These are phyloP conservation scores for Pecten maximus DNA, from an alignment of 2,888 invertebrate genomes.

Conservation along the genomic window DNA sequence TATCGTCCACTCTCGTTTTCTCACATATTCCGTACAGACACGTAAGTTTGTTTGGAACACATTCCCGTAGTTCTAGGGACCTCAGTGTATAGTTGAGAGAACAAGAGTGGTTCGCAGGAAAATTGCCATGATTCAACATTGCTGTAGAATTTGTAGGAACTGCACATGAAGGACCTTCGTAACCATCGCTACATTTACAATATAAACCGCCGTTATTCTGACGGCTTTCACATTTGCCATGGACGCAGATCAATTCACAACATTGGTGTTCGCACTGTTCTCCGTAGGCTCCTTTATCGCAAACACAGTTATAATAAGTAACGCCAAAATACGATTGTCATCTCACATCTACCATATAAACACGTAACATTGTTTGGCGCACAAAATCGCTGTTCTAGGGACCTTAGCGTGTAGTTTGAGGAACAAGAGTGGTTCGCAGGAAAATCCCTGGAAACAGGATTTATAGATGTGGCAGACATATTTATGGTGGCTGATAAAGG, in stretches of 20 bases:
- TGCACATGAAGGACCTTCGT: too few relatives aligned
- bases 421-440: background rate
- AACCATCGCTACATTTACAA: too few relatives aligned
- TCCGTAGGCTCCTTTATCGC: too few relatives aligned
- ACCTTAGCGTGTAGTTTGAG: background rate
- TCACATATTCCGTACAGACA: slow-evolving; percentile 44
- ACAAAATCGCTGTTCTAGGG: background rate
- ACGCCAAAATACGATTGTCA: background rate
- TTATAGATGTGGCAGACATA: background rate
- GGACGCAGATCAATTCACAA: too few relatives aligned
- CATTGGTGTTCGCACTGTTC: too few relatives aligned
- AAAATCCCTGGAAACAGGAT: background rate
- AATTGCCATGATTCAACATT: background rate
- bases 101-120: background rate
- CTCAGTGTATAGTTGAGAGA: background rate
- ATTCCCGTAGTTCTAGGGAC: background rate
- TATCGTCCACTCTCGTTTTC: background rate
- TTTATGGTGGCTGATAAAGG: background rate
- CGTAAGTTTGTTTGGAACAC: background rate
- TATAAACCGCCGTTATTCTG: too few relatives aligned
- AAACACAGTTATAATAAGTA: too few relatives aligned
- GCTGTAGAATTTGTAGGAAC: too few relatives aligned
- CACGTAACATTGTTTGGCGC: background rate
- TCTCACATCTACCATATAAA: slow-evolving; percentile 36
- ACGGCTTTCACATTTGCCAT: too few relatives aligned